Percentiles rank a stretch among this genome's conserved stretches.
Evolutionary conservation across 30 jellyfish, hydroid and myxozoan species (phyloP).

Genomic region (Aurelia aurita): DNA sequence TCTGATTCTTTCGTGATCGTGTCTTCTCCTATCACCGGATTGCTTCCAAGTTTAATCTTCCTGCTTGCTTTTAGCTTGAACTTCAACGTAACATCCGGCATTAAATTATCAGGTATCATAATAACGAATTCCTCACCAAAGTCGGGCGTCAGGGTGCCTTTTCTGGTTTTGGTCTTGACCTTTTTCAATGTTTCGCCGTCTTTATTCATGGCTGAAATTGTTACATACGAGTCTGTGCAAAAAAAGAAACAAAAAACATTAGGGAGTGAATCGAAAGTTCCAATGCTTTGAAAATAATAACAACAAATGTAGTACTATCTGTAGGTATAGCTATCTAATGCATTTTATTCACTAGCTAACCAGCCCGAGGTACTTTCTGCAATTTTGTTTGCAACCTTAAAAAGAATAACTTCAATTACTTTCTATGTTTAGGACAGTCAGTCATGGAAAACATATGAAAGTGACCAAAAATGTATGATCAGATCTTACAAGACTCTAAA

Average conservation of each 20-base stretch:
- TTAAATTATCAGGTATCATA: conserved; percentile 80
- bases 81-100: conserved; percentile 76
- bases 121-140: conserved; percentile 60
- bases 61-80: conserved; percentile 66
- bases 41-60: conserved; percentile 42
- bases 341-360: too few species aligned
- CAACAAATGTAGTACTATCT: too few species aligned
- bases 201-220: conserved; percentile 68
- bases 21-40: conserved; percentile 67
- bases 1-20: conserved; percentile 61
- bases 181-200: conserved; percentile 78
- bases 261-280: too few species aligned
- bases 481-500: too few species aligned
- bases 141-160: conserved; percentile 84
- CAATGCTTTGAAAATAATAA: too few species aligned
- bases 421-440: too few species aligned
- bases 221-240: conserved; percentile 82
- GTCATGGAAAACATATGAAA: too few species aligned
- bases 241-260: not conserved
- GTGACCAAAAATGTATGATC: too few species aligned
- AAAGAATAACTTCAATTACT: too few species aligned
- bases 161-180: conserved; percentile 53
- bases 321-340: too few species aligned
- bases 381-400: too few species aligned
- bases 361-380: too few species aligned